Base-by-base conservation (phyloP, 2,888 invertebrate genomes). In the Spatulosminthurus flaviceps region DNA sequence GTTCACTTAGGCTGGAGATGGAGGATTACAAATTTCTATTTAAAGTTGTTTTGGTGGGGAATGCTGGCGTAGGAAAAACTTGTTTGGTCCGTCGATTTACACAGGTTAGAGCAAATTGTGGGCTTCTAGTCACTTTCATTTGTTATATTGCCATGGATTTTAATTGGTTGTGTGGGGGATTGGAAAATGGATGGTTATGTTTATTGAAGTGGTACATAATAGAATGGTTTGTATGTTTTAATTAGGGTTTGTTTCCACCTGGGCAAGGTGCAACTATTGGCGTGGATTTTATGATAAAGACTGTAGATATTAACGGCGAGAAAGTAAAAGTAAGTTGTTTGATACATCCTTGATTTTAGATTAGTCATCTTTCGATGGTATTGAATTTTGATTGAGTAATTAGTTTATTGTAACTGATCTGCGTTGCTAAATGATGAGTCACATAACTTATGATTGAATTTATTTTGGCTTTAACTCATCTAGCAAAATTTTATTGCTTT, bases 211-310 rank as follows among this genome's bases (percentile, higher is more conserved):
- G 19, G 21, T 34, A 9, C 24, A 43, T 72, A 43, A 34, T 41
- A 29, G 41, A 13, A 24, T 29, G n/a, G 2, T 70, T 4, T 34
- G 11, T 5, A 2, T 70, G n/a, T 51, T 34, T 43, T 67, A 13
- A 4, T 43, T 82, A 92, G 92, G 98, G 98, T 1, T 89, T 98
- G 72, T 98, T 98, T 89, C 98, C 98, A 75, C 97, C 97, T 42
- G 98, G 98, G 19, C 98, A 98, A 89, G 97, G 97, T 85, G 98
- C 98, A 79, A 98, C 98, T 1, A 98, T 98, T 86, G 98, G 98
- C 79, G 98, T 98, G 29, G 98, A 98, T 90, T 98, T 98, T 88
- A 97, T 98, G 97, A 98, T 98, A 82, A 98, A 98, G 90, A 97
- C 97, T 77, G 96, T 98, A 11, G 97, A 97, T 90, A 95, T 98